Conservation (phyloP, 2,888 invertebrate species). For the Eupithecia centaureata region DNA sequence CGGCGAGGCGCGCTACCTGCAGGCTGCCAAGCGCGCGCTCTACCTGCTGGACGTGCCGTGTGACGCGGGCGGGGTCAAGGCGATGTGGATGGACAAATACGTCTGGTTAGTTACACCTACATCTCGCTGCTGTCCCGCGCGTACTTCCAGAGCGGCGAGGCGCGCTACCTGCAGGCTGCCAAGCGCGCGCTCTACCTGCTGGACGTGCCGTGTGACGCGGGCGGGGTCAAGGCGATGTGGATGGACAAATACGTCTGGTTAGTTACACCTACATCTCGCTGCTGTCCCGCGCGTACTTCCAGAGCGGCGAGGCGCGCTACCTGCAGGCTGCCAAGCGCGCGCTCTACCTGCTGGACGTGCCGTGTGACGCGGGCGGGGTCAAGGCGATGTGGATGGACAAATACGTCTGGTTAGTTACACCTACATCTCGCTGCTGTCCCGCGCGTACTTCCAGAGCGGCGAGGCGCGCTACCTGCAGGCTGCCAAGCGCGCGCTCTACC, state of each 20-base stretch:
- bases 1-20: slow-evolving; percentile 89
- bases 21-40: slow-evolving; percentile 91
- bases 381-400: slow-evolving; percentile 93
- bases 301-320: slow-evolving; percentile 90
- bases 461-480: slow-evolving; percentile 90
- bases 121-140: slow-evolving; percentile 97
- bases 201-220: slow-evolving; percentile 87
- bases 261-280: slow-evolving; percentile 95
- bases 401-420: slow-evolving; percentile 94
- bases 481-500: slow-evolving; percentile 90
- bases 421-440: slow-evolving; percentile 95
- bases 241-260: slow-evolving; percentile 94
- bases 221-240: slow-evolving; percentile 94
- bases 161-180: slow-evolving; percentile 92
- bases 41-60: slow-evolving; percentile 90
- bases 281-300: slow-evolving; percentile 94
- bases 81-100: slow-evolving; percentile 92
- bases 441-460: slow-evolving; percentile 94
- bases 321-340: slow-evolving; percentile 92
- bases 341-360: slow-evolving; percentile 89
- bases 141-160: slow-evolving; percentile 91
- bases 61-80: slow-evolving; percentile 91
- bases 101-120: slow-evolving; percentile 94
- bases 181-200: slow-evolving; percentile 91
- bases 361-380: slow-evolving; percentile 91